Evolutionary conservation across 2,113 vertebrate genomes (phyloP), one percentile per base, ranked within the genome.

Genomic region (Myrmecobius fasciatus): DNA sequence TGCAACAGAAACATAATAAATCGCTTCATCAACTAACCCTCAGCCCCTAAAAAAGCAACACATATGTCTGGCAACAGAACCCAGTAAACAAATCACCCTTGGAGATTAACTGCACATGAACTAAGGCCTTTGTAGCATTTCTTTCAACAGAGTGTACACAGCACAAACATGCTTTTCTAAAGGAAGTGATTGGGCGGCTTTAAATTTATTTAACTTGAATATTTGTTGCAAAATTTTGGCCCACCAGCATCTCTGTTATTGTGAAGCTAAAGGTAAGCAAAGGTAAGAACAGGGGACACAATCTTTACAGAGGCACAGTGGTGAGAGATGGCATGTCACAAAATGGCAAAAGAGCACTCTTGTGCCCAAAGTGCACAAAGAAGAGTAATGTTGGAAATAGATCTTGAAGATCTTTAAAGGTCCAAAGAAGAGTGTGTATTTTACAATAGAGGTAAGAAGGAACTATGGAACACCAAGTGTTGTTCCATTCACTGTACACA

Each of bases 1-100:
- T 90, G 94, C 60, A 96, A 92, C 25, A 97, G 26, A 97, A 98
- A 97, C 93, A 92, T 93, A 98, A 98, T 95, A 96, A 98, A 98
- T 94, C 49, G 11, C 52, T 97, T 97, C 97, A 98, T 96, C 96
- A 94, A 89, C 94, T 94, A 96, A 96, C 94, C 95, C 93, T 96
- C 90, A 97, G 67, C 67, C 28, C 93, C 49, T 83, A 97, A 97
- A 94, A 97, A 98, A 97, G 93, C 93, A 95, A 95, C 94, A 96
- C 97, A 95, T 94, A 98, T 91, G 92, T 96, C 92, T 98, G 96
- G 95, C 97, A 97, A 95, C 88, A 93, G 51, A 97, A 95, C 92
- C 92, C 92, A 92, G 96, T 94, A 97, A 98, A 97, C 95, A 97
- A 96, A 98, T 97, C 97, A 95, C 54, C 94, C 91, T 11, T 53